Conservation (phyloP, 2,797 vertebrate genomes). For the Hydrocynus forskahlii region DNA sequence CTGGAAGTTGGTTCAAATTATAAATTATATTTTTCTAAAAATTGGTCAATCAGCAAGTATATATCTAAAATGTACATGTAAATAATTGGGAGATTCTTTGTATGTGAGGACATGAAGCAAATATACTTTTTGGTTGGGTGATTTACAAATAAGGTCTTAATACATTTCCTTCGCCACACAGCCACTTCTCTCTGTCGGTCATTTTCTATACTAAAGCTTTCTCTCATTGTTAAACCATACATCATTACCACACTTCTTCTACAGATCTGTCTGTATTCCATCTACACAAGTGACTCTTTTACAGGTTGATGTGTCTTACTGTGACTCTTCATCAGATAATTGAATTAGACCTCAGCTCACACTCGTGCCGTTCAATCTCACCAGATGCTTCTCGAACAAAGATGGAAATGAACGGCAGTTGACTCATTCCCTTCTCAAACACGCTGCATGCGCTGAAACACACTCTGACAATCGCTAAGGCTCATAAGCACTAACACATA, state of each 20-base stretch:
- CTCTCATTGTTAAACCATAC: background rate
- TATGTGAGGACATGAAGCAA: background rate
- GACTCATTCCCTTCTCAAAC: slow-evolving; percentile 49
- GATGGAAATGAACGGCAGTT: slow-evolving; percentile 30
- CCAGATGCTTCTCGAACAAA: slow-evolving; percentile 40
- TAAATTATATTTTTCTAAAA: too few species aligned
- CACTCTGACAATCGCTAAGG: background rate
- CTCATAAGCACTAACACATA: slow-evolving; percentile 9
- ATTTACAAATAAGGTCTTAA: background rate
- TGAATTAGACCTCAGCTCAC: slow-evolving; percentile 25
- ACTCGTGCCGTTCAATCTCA: slow-evolving; percentile 34
- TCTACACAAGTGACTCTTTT: slow-evolving; percentile 6
- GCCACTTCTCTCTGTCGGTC: background rate
- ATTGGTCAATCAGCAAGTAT: too few species aligned
- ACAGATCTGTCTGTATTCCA: background rate
- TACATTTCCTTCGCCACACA: background rate
- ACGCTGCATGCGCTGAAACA: slow-evolving; percentile 36
- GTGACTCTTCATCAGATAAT: slow-evolving; percentile 29
- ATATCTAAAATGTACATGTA: background rate
- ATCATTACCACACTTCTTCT: background rate
- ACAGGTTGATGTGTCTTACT: slow-evolving; percentile 37
- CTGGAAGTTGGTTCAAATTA: too few species aligned
- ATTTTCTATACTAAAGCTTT: background rate
- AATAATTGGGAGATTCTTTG: background rate
- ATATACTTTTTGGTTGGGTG: background rate